phyloP scores from a whole-genome alignment of 2,888 invertebrate species.

The Ophion slaviceki region DNA sequence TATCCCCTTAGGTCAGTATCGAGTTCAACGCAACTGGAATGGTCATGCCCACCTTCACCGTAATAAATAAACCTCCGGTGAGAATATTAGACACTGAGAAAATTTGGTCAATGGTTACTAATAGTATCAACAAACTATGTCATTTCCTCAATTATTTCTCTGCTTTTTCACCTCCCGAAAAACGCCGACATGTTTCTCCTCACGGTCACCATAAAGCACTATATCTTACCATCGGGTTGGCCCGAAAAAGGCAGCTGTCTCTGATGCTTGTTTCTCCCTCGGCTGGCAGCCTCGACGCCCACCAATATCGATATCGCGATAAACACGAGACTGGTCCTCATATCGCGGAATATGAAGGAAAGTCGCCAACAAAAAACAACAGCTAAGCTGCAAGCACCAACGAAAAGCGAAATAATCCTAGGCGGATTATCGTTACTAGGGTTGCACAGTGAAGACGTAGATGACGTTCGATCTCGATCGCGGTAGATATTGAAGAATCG shows the following conservation, averaged over 20 bases:
- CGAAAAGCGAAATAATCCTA: not conserved
- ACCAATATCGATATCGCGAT: constrained; percentile 68
- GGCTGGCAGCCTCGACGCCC: constrained; percentile 67
- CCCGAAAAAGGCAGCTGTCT: constrained; percentile 72
- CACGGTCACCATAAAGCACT: not conserved
- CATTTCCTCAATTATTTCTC: not conserved
- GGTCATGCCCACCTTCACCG: no score
- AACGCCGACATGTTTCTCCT: not conserved
- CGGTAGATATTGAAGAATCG: constrained; percentile 19
- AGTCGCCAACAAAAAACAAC: not conserved
- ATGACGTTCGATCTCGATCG: constrained; percentile 54
- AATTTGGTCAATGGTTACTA: no score
- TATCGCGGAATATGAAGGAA: constrained; percentile 44
- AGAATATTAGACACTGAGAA: not conserved
- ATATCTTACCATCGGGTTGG: constrained; percentile 75
- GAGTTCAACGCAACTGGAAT: not conserved
- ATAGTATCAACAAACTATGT: not conserved
- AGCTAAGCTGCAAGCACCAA: not conserved
- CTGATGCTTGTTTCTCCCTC: constrained; percentile 65
- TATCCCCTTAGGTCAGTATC: no score
- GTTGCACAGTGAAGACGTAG: constrained; percentile 25
- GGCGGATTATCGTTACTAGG: not conserved
- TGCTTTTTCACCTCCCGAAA: not conserved
- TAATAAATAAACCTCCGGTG: not conserved
- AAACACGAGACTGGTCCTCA: constrained; percentile 69